Evolutionary conservation across 2,797 vertebrate species (phyloP).

Genomic region (Pyrocephalus nanus): DNA sequence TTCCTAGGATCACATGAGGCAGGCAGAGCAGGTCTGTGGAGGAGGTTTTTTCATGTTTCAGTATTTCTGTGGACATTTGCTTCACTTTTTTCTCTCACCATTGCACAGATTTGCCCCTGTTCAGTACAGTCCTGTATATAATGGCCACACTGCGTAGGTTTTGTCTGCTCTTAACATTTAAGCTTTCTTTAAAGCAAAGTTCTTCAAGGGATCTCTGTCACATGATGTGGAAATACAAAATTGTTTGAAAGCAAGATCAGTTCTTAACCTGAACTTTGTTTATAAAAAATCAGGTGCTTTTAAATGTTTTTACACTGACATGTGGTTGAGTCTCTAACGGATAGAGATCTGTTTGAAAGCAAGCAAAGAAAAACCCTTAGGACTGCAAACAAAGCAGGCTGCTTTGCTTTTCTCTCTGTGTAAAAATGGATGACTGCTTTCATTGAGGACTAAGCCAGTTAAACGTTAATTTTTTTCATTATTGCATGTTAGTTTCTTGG

Average conservation of each 20-base stretch:
- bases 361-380: background rate
- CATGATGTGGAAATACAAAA: background rate
- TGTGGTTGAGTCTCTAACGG: background rate
- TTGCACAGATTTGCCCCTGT: background rate
- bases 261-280: background rate
- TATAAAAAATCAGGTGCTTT: background rate
- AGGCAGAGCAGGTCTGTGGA: background rate
- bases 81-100: background rate
- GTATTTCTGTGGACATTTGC: accelerated
- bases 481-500: background rate
- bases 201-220: background rate
- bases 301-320: background rate
- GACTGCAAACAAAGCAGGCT: background rate
- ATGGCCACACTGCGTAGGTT: background rate
- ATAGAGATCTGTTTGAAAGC: background rate
- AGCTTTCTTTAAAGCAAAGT: background rate
- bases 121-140: accelerated
- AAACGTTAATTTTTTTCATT: background rate
- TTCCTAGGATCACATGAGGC: background rate
- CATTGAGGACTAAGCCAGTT: background rate
- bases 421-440: background rate
- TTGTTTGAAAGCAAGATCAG: background rate
- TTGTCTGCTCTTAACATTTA: background rate
- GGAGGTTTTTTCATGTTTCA: background rate
- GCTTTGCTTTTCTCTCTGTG: background rate